Conservation (phyloP, 2,797 vertebrate species). For the Enteromius anoplus region DNA sequence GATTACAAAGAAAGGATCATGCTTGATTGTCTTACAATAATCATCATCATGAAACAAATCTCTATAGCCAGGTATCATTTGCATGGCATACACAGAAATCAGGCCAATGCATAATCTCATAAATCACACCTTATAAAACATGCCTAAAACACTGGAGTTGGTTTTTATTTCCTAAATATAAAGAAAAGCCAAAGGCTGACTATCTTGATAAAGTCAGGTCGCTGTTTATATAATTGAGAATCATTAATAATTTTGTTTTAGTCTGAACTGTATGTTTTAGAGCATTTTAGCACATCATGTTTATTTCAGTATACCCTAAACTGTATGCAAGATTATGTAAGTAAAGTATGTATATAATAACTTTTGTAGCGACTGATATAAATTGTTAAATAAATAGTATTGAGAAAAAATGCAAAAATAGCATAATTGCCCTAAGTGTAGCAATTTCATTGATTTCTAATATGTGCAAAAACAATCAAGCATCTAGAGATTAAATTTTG, state of each 20-base stretch:
- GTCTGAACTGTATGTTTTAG: background rate
- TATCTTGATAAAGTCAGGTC: background rate
- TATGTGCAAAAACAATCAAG: background rate
- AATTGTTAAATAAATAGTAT: background rate
- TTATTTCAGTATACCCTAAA: background rate
- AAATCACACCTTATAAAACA: background rate
- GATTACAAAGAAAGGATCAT: conserved; percentile 77
- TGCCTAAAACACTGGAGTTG: background rate
- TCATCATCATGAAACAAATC: conserved; percentile 66
- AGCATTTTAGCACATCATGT: background rate
- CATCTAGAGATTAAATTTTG: conserved; percentile 18
- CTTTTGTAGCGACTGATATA: background rate
- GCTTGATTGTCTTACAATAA: conserved; percentile 77
- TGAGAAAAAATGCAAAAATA: background rate
- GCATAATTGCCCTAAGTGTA: background rate
- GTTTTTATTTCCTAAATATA: background rate
- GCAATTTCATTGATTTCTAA: background rate
- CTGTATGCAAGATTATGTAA: background rate
- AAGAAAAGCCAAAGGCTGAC: background rate
- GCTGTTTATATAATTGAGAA: background rate
- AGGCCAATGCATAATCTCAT: conserved; percentile 50
- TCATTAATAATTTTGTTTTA: background rate
- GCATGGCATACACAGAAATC: conserved; percentile 47
- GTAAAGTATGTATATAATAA: background rate
- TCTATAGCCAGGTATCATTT: conserved; percentile 34